Percentiles rank a stretch among this genome's conserved stretches.
These are phyloP conservation scores for Metacarcinus magister DNA, from an alignment of 2,888 invertebrate species.

Conservation along the genomic window DNA sequence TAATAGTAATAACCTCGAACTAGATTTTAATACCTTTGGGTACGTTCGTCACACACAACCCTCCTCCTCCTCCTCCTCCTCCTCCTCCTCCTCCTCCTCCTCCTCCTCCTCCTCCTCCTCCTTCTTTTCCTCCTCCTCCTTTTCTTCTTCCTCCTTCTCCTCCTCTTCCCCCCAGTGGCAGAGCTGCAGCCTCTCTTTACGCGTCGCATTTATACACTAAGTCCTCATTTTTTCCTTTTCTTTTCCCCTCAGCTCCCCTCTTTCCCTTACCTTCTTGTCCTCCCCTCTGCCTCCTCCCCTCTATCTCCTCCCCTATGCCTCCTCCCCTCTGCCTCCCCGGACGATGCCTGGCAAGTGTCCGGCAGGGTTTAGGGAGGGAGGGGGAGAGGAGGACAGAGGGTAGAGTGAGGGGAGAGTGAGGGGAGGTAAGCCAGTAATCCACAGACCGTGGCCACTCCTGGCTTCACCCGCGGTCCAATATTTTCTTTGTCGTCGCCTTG, in stretches of 20 bases:
- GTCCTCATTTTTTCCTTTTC: conserved; percentile 1
- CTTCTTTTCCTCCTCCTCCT: background rate
- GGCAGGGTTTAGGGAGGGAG: background rate
- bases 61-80: background rate
- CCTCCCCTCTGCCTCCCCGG: background rate
- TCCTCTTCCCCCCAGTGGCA: background rate
- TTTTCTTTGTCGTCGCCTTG: conserved; percentile 59
- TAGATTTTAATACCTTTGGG: background rate
- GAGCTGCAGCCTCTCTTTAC: background rate
- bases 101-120: background rate
- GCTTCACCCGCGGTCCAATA: background rate
- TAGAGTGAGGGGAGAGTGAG: background rate
- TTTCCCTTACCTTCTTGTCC: background rate
- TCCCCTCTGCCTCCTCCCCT: background rate
- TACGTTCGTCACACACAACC: background rate
- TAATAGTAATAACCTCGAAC: background rate
- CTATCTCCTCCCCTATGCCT: background rate
- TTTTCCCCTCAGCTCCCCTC: background rate
- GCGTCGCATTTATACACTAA: background rate
- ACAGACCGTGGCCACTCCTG: conserved; percentile 2
- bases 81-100: background rate
- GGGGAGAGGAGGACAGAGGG: background rate
- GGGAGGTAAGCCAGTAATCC: conserved; percentile 64
- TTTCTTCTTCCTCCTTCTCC: background rate
- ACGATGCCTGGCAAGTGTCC: conserved; percentile 46